These are phyloP conservation scores for Hippocampus kuda DNA, from an alignment of 2,797 vertebrate species.

Conservation along the genomic window DNA sequence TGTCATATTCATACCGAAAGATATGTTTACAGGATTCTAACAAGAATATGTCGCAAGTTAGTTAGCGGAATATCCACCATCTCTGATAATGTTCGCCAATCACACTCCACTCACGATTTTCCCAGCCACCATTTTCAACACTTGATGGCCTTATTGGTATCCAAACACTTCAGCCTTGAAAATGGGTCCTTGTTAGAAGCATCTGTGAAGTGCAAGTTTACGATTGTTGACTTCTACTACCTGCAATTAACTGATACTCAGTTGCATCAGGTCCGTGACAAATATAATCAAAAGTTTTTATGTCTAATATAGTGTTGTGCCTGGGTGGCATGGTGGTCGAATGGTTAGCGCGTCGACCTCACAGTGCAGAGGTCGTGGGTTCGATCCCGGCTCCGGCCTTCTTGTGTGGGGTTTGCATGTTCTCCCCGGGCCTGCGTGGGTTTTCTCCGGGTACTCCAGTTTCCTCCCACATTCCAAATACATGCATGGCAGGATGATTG, in stretches of 20 bases:
- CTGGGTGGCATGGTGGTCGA: too few relatives aligned
- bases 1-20: neutral
- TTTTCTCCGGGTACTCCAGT: too few relatives aligned
- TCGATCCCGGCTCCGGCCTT: too few relatives aligned
- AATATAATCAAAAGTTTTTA: neutral
- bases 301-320: neutral
- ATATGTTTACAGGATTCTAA: slow-evolving; percentile 1
- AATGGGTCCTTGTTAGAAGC: neutral
- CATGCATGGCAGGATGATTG: too few relatives aligned
- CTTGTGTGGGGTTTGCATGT: too few relatives aligned
- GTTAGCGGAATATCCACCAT: neutral
- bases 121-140: neutral
- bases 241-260: neutral
- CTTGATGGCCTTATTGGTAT: neutral
- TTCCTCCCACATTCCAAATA: too few relatives aligned
- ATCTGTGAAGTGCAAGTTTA: neutral
- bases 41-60: neutral
- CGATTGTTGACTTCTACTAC: neutral
- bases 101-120: neutral
- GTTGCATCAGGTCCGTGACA: neutral
- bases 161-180: neutral
- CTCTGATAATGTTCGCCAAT: neutral
- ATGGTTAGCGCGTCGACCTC: too few relatives aligned
- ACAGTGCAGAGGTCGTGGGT: too few relatives aligned
- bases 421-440: too few relatives aligned